phyloP scores from a whole-genome alignment of 1,140 invertebrate species.

The Drosophila paulistorum region DNA sequence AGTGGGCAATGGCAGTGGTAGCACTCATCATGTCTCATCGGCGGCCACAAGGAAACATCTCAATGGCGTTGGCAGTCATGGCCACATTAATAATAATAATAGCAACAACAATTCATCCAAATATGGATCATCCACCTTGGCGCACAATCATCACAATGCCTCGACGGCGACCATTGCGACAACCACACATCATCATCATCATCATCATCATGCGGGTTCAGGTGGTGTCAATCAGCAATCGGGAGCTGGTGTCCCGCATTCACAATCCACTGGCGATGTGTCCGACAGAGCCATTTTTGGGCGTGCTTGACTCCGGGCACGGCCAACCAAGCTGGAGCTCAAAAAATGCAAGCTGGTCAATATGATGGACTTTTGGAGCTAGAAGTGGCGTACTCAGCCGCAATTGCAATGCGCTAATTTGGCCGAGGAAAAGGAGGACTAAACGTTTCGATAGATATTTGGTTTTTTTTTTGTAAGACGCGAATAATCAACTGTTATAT shows the following conservation, averaged over 20 bases:
- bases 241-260: conserved; percentile 84
- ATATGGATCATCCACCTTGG: conserved; percentile 67
- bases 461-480: too few species aligned
- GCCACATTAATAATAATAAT: conserved; percentile 10
- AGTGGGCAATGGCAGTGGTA: conserved; percentile 50
- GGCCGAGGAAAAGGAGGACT: conserved; percentile 54
- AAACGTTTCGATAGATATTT: conserved; percentile 26
- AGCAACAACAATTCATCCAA: conserved; percentile 37
- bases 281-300: conserved; percentile 84
- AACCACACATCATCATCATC: conserved; percentile 65
- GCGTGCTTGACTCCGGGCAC: conserved; percentile 85
- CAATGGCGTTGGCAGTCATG: conserved; percentile 31
- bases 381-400: conserved; percentile 81
- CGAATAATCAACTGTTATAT: conserved; percentile 42
- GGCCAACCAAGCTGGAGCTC: conserved; percentile 81
- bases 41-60: conserved; percentile 75
- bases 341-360: conserved; percentile 83
- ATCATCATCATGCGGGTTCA: conserved; percentile 46
- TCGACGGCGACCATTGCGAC: conserved; percentile 72
- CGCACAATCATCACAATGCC: conserved; percentile 75
- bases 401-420: conserved; percentile 65
- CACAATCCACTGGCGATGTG: conserved; percentile 86
- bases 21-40: conserved; percentile 70
- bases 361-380: conserved; percentile 83
- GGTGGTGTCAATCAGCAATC: conserved; percentile 21